Base-by-base conservation (phyloP, 2,888 invertebrate genomes). In the Perizoma flavofasciatum region DNA sequence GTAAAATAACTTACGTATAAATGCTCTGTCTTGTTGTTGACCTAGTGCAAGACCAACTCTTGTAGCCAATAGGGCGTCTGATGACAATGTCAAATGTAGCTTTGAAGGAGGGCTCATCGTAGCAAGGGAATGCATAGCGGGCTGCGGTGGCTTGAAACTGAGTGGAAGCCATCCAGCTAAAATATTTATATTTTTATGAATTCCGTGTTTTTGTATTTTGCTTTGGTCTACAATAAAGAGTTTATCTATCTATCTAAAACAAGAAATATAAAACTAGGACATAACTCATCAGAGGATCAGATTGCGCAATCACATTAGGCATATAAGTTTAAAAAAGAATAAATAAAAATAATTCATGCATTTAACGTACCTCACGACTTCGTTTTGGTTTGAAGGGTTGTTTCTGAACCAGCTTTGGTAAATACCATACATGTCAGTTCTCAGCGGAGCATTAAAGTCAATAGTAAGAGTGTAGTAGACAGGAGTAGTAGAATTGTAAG, bases 21-120 rank as follows among this genome's bases (percentile, higher is more conserved):
- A 22, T 22, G 22, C 22, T 22, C 22, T 22, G 22, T 22, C 22
- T 22, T 22, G 22, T 22, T 22, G 79, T 83, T 4, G 69, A 55
- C 0, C 73, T 94, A 64, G 95, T 96, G 50, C 95, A 94, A 54
- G 93, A 86, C 79, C 94, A 92, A 66, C 90, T 88, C 1, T 76
- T 84, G 78, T 88, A 91, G n/a, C 79, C 80, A 0, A 51, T 55
- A 0, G 94, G 92, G 41, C 94, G 93, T 40, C 93, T 93, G 65
- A 97, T 93, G 59, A 92, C 94, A 34, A 97, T 92, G 9, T 92
- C 86, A 67, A 97, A 97, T 5, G 92, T 94, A 0, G 97, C 96
- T 77, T 97, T 97, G 77, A 96, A 95, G n/a, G 94, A 93, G 0
- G 97, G 97, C 69, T 97, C 96, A 73, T 97, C 97, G 71, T 96